These are phyloP conservation scores for Cygnus buccinator DNA, from an alignment of 2,113 vertebrate species.

Conservation along the genomic window DNA sequence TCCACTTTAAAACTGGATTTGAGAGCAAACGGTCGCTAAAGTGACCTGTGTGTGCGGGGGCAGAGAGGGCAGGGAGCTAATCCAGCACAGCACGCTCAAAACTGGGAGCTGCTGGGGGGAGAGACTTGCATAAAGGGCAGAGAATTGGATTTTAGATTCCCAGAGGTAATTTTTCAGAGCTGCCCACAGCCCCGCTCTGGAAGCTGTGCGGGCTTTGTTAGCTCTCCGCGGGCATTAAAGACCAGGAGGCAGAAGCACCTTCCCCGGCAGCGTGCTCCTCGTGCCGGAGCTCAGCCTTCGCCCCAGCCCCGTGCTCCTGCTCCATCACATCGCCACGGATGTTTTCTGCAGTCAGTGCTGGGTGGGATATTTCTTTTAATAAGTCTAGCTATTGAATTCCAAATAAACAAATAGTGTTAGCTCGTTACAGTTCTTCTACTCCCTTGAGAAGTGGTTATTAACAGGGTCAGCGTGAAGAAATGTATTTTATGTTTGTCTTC, in stretches of 20 bases:
- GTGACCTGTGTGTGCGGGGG: background rate
- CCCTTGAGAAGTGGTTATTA: background rate
- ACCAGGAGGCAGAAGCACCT: background rate
- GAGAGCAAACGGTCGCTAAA: background rate
- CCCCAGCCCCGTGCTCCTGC: fast-evolving
- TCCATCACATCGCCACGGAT: background rate
- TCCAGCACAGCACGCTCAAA: background rate
- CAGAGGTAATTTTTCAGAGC: background rate
- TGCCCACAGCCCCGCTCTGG: background rate
- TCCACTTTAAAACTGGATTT: background rate
- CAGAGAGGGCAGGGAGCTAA: background rate
- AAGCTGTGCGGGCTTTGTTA: background rate
- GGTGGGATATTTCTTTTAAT: background rate
- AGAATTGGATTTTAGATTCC: background rate
- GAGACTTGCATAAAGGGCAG: background rate
- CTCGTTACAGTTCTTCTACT: background rate
- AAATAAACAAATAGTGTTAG: background rate
- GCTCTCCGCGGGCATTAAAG: background rate
- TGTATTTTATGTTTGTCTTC: background rate
- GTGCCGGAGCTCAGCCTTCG: background rate
- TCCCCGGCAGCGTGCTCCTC: background rate
- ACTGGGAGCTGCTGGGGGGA: background rate
- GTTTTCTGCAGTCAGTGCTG: background rate
- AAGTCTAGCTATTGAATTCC: background rate
- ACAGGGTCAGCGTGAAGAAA: background rate